These are phyloP conservation scores for Dorcus hopei DNA, from an alignment of 2,888 invertebrate species.

Conservation along the genomic window DNA sequence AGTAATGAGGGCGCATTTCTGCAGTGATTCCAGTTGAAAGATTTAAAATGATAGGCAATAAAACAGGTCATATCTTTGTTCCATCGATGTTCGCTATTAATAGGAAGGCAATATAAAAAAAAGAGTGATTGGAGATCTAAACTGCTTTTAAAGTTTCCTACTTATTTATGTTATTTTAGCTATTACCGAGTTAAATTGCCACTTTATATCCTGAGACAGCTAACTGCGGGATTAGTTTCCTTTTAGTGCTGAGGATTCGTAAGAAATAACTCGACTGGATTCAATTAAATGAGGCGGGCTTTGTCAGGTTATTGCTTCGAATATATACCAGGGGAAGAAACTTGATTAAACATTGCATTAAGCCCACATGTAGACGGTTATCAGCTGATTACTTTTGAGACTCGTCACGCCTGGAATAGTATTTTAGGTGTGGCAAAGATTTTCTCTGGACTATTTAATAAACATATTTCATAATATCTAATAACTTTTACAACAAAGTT, in stretches of 20 bases:
- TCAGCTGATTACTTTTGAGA: conserved; percentile 32
- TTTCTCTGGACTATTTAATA: not conserved
- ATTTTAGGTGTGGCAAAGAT: not conserved
- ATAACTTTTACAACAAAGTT: no score
- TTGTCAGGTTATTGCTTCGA: conserved; percentile 15
- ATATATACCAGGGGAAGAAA: conserved; percentile 15
- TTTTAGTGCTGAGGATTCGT: conserved; percentile 7
- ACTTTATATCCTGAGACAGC: not conserved
- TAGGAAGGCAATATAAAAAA: no score
- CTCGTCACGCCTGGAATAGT: not conserved
- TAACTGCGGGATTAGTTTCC: not conserved
- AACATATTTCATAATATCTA: no score
- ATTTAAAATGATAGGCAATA: no score
- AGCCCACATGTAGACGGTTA: conserved; percentile 28
- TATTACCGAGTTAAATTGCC: not conserved
- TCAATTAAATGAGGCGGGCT: conserved; percentile 36
- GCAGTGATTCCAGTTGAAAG: no score
- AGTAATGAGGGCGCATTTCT: no score
- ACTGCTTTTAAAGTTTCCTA: not conserved
- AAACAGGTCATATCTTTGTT: no score
- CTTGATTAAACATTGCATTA: conserved; percentile 39
- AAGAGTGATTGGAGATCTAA: no score
- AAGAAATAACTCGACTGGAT: conserved; percentile 26
- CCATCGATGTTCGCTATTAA: no score
- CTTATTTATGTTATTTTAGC: not conserved